Evolutionary conservation across 2,797 vertebrate genomes (phyloP).

Genomic region (Lutjanus argentimaculatus): DNA sequence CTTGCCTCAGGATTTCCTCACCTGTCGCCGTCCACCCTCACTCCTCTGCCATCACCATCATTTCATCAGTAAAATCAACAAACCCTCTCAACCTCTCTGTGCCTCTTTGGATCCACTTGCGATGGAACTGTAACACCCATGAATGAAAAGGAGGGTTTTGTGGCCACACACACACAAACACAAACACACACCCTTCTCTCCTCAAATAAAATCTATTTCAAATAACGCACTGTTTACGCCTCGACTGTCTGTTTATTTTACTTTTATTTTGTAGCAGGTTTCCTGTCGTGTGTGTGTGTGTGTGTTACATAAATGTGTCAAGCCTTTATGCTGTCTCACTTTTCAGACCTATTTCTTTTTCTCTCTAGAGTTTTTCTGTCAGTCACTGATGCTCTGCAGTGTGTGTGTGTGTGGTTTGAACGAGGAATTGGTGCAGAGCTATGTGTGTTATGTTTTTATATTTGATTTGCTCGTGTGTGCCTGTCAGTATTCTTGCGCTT

Average conservation of each 20-base stretch:
- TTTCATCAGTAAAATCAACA: too few relatives aligned
- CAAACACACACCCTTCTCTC: background rate
- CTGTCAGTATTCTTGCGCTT: constrained; percentile 53
- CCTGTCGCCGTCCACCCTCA: too few relatives aligned
- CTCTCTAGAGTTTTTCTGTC: constrained; percentile 68
- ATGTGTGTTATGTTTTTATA: constrained; percentile 13
- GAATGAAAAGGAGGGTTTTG: constrained; percentile 6
- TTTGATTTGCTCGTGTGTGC: constrained; percentile 33
- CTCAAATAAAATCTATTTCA: constrained; percentile 13
- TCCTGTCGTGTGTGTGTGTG: constrained; percentile 2
- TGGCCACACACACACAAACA: too few relatives aligned
- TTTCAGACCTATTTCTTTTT: constrained; percentile 56
- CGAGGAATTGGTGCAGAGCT: constrained; percentile 12
- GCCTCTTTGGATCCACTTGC: too few relatives aligned
- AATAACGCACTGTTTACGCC: constrained; percentile 1
- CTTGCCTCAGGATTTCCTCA: too few relatives aligned
- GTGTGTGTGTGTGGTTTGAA: constrained; percentile 23
- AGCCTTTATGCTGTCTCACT: constrained; percentile 39
- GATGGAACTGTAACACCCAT: too few relatives aligned
- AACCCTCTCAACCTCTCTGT: too few relatives aligned
- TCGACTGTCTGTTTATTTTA: constrained; percentile 25
- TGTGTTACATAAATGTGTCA: constrained; percentile 42
- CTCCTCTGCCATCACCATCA: too few relatives aligned
- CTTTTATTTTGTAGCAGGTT: constrained; percentile 17
- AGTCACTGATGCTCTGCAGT: constrained; percentile 49